Percentiles rank a stretch among this genome's conserved stretches.
Conservation (phyloP, 2,888 invertebrate genomes). For the Campopleginae sp. region DNA sequence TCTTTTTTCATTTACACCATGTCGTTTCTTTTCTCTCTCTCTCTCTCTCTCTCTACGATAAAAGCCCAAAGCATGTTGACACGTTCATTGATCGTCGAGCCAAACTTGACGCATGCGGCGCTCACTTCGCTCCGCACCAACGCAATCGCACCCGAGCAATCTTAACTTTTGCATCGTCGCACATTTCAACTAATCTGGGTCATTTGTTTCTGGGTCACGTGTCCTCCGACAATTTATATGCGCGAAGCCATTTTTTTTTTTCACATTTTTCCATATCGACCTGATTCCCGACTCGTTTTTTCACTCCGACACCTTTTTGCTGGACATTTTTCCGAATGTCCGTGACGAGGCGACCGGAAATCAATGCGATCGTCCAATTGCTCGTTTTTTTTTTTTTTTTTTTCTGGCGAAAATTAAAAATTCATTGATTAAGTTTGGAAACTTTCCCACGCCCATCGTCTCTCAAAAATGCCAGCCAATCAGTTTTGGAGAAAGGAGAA, state of each 20-base stretch:
- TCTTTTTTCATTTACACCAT: constrained; percentile 50
- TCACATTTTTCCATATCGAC: constrained; percentile 9
- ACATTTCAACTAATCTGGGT: constrained; percentile 47
- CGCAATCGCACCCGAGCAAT: constrained; percentile 55
- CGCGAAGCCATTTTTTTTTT: constrained; percentile 26
- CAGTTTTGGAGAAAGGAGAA: background rate
- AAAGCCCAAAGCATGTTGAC: constrained; percentile 20
- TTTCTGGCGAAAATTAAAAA: no score
- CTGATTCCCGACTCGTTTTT: background rate
- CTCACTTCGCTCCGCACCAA: constrained; percentile 13
- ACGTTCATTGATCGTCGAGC: constrained; percentile 54
- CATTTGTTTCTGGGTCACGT: constrained; percentile 45
- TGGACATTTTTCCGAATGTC: background rate
- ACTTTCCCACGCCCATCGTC: background rate
- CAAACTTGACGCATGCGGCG: constrained; percentile 45
- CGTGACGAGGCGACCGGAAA: no score
- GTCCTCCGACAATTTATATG: background rate
- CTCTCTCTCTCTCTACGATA: constrained; percentile 29
- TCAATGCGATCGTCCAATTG: background rate
- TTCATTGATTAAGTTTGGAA: no score
- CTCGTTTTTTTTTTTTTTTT: no score
- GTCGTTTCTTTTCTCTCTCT: constrained; percentile 50
- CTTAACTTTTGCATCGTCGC: constrained; percentile 16
- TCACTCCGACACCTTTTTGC: background rate
- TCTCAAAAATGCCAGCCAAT: no score